Conservation (phyloP, 2,888 invertebrate species). For the Brachypterus glaber region DNA sequence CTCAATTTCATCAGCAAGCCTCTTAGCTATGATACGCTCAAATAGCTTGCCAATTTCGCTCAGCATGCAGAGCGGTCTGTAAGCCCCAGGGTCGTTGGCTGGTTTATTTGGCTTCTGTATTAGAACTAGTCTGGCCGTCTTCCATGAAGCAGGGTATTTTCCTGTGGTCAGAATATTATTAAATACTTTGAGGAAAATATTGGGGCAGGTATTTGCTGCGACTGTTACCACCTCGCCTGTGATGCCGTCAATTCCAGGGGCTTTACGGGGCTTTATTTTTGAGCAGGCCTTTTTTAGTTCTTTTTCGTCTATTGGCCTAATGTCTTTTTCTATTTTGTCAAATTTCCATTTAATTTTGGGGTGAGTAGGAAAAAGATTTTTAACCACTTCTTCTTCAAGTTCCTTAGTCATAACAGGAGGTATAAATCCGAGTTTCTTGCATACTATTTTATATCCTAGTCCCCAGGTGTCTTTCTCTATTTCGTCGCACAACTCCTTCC, state of each 20-base stretch:
- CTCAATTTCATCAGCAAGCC: background rate
- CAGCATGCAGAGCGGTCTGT: background rate
- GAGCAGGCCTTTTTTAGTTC: background rate
- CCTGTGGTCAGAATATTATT: background rate
- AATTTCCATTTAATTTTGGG: no score
- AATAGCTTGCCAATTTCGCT: background rate
- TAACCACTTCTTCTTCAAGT: no score
- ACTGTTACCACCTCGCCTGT: background rate
- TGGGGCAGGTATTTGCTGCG: background rate
- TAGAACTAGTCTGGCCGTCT: background rate
- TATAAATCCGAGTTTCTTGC: no score
- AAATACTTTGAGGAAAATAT: background rate
- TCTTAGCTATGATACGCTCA: background rate
- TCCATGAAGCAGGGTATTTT: background rate
- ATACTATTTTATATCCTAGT: no score
- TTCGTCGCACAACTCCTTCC: no score
- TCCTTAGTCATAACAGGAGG: no score
- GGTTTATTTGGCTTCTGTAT: background rate
- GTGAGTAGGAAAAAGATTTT: no score
- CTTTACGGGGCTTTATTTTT: background rate
- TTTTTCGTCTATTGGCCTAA: no score
- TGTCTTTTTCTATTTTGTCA: no score
- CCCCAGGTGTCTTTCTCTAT: no score
- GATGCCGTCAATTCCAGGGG: background rate
- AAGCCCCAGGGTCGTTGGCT: background rate